A percentile compares a stretch with the other conserved stretches of the same genome.
Evolutionary conservation across 2,888 invertebrate genomes (phyloP).

Genomic region (Lasioglossum zephyrum): DNA sequence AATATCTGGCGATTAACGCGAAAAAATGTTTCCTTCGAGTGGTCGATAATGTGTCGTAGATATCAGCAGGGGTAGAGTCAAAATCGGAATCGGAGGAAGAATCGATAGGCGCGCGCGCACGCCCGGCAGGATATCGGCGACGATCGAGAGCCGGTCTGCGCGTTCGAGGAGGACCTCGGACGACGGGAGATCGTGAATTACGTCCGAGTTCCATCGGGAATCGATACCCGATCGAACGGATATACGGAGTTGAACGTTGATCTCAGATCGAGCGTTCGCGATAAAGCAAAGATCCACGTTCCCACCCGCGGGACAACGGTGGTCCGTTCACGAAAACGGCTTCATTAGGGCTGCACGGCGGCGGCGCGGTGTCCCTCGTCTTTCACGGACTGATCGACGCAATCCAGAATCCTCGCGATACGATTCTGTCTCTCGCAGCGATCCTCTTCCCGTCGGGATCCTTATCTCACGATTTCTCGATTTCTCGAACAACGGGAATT

Average conservation of each 20-base stretch:
- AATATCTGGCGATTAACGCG: constrained; percentile 27
- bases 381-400: constrained; percentile 12
- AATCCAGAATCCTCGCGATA: constrained; percentile 1
- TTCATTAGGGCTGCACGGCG: constrained; percentile 72
- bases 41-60: background rate
- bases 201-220: constrained; percentile 54
- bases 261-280: constrained; percentile 72
- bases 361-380: constrained; percentile 30
- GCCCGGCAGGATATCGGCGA: constrained; percentile 18
- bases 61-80: background rate
- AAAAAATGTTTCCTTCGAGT: background rate
- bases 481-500: background rate
- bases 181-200: constrained; percentile 70
- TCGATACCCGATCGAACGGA: constrained; percentile 68
- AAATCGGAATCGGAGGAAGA: background rate
- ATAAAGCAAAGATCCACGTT: constrained; percentile 71
- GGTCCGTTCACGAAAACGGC: constrained; percentile 73
- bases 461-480: constrained; percentile 6
- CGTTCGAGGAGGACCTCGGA: constrained; percentile 46
- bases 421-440: background rate
- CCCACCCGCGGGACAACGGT: constrained; percentile 73
- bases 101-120: constrained; percentile 6
- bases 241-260: constrained; percentile 63
- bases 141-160: background rate
- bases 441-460: background rate